Base-by-base conservation (phyloP, 2,888 invertebrate species). In the Malthinus flaveolus region DNA sequence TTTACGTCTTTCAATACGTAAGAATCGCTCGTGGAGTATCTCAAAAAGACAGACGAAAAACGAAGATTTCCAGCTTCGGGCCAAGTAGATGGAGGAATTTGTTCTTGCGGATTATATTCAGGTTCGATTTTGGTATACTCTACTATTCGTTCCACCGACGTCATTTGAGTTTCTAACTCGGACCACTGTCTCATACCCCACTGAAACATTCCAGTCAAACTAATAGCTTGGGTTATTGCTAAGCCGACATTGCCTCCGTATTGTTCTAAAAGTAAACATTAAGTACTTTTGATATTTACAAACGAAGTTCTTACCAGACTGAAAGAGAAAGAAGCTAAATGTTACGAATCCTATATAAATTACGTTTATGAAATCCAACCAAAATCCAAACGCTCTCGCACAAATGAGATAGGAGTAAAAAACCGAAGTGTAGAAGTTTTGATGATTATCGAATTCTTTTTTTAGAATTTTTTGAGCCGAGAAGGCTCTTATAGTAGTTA, bases 161-260 rank as follows among this genome's bases (percentile, higher is more conserved):
- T 93, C 91, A 93, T 91, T 65, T 88, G 89, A 72, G 92, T 93
- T 73, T 76, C 77, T 37, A 76, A 56, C 59, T 75, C 73, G 50
- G 73, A 73, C 73, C 75, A 76, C 57, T 72, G 73, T 15, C 70
- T 63, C 87, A 96, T 92, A 23, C 93, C 94, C 93, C 93, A 95
- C 72, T 87, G 87, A 75, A 87, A 84, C 85, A 87, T 85, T 23
- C 62, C 62, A 8, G 57, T 59, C 31, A 66, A 49, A 45, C 50
- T 59, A 8, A 65, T 64, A 34, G 48, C 47, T 55, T 65, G 63
- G 1, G 63, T 65, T n/a, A 65, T 62, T 3, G 62, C 62, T 33
- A 65, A 52, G 12, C 64, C 64, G 6, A 62, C 64, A 44, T 64
- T 58, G 7, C 64, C 64, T 11, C 48, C 47, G 1, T 49, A 36